Conservation (phyloP, 1,140 invertebrate species). For the Panagrolaimus sp. region DNA sequence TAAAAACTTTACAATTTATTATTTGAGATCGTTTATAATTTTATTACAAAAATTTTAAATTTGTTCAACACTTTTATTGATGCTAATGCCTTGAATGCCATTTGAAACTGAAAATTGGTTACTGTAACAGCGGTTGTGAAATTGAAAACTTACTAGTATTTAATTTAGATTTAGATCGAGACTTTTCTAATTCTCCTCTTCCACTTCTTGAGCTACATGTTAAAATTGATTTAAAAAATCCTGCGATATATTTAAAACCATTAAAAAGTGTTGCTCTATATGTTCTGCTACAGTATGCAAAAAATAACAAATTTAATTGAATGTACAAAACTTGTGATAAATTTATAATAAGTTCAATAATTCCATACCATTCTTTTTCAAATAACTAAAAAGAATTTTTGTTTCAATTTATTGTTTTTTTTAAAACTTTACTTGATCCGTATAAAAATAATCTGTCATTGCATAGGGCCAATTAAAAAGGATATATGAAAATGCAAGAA, state of each 20-base stretch:
- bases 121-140: too few species aligned
- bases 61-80: too few species aligned
- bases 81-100: too few species aligned
- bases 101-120: too few species aligned
- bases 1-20: too few species aligned
- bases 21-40: too few species aligned
- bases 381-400: slow-evolving; percentile 16
- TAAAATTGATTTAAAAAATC: too few species aligned
- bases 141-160: too few species aligned
- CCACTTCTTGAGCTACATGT: too few species aligned
- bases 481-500: slow-evolving; percentile 29
- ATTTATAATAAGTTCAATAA: slow-evolving; percentile 27
- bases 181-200: too few species aligned
- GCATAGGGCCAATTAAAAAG: slow-evolving; percentile 32
- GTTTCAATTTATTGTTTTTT: not conserved
- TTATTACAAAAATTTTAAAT: too few species aligned
- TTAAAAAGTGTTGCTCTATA: not conserved
- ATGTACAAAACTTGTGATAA: slow-evolving; percentile 25
- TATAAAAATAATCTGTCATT: slow-evolving; percentile 29
- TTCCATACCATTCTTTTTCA: slow-evolving; percentile 22
- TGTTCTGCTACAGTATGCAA: slow-evolving; percentile 20
- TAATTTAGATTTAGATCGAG: too few species aligned
- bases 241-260: not conserved
- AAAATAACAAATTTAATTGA: slow-evolving; percentile 28
- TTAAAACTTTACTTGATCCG: slow-evolving; percentile 21